These are phyloP conservation scores for Drosophila neotestacea DNA, from an alignment of 2,888 invertebrate species.

Conservation along the genomic window DNA sequence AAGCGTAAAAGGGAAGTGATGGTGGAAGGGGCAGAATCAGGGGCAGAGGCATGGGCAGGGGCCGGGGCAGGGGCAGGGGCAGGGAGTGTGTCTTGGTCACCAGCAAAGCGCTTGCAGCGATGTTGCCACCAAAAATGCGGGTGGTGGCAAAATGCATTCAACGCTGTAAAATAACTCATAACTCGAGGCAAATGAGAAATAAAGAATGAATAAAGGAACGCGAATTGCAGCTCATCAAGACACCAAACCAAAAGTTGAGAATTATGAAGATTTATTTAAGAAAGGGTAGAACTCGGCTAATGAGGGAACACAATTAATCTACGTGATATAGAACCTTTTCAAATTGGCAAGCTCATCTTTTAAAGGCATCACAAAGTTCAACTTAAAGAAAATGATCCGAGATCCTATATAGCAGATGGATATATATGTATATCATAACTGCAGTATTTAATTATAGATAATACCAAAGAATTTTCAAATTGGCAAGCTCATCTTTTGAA, in stretches of 20 bases:
- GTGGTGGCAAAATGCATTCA: slow-evolving; percentile 38
- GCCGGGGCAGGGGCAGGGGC: not conserved
- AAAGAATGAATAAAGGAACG: not conserved
- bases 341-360: too few relatives aligned
- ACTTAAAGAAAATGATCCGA: too few relatives aligned
- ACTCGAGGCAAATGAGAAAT: not conserved
- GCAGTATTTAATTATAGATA: too few relatives aligned
- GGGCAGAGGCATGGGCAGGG: not conserved
- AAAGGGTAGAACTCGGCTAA: not conserved
- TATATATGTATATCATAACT: too few relatives aligned
- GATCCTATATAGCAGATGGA: too few relatives aligned
- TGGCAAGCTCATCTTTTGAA: too few relatives aligned
- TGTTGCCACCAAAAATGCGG: slow-evolving; percentile 40
- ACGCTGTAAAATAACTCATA: slow-evolving; percentile 15
- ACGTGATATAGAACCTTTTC: too few relatives aligned
- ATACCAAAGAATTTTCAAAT: too few relatives aligned
- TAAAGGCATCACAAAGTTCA: too few relatives aligned
- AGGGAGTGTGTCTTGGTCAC: slow-evolving; percentile 35
- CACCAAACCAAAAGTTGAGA: not conserved
- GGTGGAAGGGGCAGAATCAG: not conserved
- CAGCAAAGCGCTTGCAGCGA: slow-evolving; percentile 25
- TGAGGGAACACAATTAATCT: not conserved
- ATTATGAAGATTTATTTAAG: not conserved
- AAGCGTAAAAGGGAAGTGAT: not conserved
- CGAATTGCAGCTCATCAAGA: slow-evolving; percentile 12